phyloP scores from a whole-genome alignment of 2,113 vertebrate species.

The Seriola quinqueradiata region DNA sequence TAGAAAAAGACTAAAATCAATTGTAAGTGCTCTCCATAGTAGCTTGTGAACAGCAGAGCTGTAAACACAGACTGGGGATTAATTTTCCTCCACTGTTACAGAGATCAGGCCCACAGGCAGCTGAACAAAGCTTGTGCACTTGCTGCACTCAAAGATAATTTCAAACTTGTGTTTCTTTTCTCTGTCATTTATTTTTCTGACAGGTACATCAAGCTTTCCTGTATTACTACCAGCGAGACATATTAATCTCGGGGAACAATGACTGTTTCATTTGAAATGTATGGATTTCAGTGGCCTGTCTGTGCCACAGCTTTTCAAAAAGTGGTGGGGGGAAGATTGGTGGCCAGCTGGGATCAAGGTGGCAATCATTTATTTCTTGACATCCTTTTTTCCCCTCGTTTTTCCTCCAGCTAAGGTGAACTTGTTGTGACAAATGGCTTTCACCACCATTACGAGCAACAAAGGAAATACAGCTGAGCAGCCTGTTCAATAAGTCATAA shows the following conservation, averaged over 20 bases:
- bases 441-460: constrained; percentile 20
- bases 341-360: constrained; percentile 59
- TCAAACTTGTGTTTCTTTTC: constrained; percentile 47
- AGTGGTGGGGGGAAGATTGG: constrained; percentile 42
- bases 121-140: neutral
- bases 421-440: constrained; percentile 54
- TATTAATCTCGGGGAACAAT: constrained; percentile 55
- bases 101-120: constrained; percentile 18
- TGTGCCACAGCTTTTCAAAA: constrained; percentile 15
- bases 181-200: constrained; percentile 53
- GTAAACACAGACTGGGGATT: constrained; percentile 37
- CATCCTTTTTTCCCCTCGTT: constrained; percentile 22
- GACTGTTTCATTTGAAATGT: constrained; percentile 65
- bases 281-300: constrained; percentile 39
- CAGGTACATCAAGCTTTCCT: constrained; percentile 55
- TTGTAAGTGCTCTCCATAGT: neutral
- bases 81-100: constrained; percentile 10
- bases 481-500: neutral
- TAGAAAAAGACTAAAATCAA: neutral
- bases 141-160: constrained; percentile 46
- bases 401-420: constrained; percentile 35
- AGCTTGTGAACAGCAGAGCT: neutral
- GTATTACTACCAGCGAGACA: constrained; percentile 31
- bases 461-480: constrained; percentile 32
- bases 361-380: constrained; percentile 66